phyloP scores from a whole-genome alignment of 2,888 invertebrate genomes.

The Cylindroiulus punctatus region DNA sequence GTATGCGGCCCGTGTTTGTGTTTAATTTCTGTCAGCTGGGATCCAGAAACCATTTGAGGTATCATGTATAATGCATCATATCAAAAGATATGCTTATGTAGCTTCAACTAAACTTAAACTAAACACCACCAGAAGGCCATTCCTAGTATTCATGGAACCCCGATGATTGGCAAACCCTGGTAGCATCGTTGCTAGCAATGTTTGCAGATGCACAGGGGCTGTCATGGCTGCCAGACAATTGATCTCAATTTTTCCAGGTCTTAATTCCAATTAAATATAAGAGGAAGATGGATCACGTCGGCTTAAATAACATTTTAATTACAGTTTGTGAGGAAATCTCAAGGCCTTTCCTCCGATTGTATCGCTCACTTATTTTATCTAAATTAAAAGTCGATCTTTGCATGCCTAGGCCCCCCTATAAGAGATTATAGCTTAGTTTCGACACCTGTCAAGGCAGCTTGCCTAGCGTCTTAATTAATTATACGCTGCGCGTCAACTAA shows the following conservation, averaged over 20 bases:
- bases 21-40: no score
- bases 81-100: no score
- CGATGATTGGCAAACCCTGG: neutral
- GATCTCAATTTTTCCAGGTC: neutral
- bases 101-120: no score
- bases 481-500: conserved; percentile 8
- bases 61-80: no score
- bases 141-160: no score
- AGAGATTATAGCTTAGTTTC: conserved; percentile 38
- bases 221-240: neutral
- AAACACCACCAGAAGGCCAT: no score
- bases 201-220: neutral
- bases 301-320: conserved; percentile 42
- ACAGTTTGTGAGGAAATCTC: neutral
- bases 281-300: conserved; percentile 28
- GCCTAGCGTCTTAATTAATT: conserved; percentile 27
- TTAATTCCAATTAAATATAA: conserved; percentile 38
- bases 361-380: conserved; percentile 13
- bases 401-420: conserved; percentile 7
- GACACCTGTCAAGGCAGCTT: conserved; percentile 42
- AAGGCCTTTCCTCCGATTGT: conserved; percentile 29
- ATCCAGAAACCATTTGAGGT: no score
- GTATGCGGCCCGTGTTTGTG: no score
- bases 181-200: neutral
- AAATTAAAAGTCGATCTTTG: conserved; percentile 42